phyloP scores from a whole-genome alignment of 2,113 vertebrate genomes.

The Oceanites oceanicus region DNA sequence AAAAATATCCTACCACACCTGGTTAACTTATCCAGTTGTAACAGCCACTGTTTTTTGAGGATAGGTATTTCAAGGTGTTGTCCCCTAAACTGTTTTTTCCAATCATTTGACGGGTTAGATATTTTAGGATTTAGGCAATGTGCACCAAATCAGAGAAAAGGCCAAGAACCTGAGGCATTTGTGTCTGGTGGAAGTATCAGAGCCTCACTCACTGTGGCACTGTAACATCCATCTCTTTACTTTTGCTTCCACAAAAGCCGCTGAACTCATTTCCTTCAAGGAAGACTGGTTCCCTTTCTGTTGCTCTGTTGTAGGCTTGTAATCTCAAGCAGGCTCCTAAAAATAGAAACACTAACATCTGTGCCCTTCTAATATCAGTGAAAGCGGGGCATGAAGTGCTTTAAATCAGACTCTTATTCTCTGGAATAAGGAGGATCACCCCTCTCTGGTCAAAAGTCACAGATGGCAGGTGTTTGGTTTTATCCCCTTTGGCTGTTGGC shows the following conservation, averaged over 20 bases:
- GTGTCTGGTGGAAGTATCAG: not conserved
- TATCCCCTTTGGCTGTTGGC: not conserved
- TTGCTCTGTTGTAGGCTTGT: not conserved
- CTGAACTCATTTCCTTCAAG: not conserved
- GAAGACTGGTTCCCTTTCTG: not conserved
- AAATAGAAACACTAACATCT: not conserved
- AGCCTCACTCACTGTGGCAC: not conserved
- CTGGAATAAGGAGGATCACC: not conserved
- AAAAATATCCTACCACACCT: constrained; percentile 4
- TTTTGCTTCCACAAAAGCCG: not conserved
- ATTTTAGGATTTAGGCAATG: not conserved
- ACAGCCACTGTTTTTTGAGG: not conserved
- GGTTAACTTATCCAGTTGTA: not conserved
- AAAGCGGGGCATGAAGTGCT: not conserved
- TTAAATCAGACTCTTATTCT: not conserved
- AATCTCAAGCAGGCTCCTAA: not conserved
- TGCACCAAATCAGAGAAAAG: not conserved
- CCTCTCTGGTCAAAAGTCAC: constrained; percentile 7
- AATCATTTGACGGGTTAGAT: not conserved
- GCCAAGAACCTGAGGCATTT: not conserved
- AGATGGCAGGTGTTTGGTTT: constrained; percentile 28
- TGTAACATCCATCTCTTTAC: not conserved
- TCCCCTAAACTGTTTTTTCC: not conserved
- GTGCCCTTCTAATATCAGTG: not conserved
- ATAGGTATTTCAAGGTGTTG: not conserved